These are phyloP conservation scores for Eutolmus rufibarbis DNA, from an alignment of 2,888 invertebrate species.

Conservation along the genomic window DNA sequence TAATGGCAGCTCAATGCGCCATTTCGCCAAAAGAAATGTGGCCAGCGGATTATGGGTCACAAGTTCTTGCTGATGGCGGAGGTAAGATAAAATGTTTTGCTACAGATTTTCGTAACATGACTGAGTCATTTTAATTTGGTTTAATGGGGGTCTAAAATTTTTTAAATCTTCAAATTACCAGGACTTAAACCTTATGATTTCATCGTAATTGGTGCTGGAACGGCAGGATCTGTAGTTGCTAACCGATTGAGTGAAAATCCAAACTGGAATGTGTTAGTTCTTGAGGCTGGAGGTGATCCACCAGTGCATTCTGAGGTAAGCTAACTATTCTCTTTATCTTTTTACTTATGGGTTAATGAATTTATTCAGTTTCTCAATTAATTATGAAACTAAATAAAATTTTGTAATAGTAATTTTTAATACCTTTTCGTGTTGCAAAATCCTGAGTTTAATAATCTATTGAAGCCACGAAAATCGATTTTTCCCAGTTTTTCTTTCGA, in stretches of 20 bases:
- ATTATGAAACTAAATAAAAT: too few species aligned
- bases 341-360: background rate
- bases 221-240: slow-evolving; percentile 50
- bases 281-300: slow-evolving; percentile 53
- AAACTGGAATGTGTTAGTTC: slow-evolving; percentile 51
- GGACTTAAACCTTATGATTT: slow-evolving; percentile 44
- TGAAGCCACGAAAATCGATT: too few species aligned
- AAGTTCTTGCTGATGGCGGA: slow-evolving; percentile 34
- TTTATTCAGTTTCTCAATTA: background rate
- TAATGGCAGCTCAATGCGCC: slow-evolving; percentile 56
- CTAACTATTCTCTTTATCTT: background rate
- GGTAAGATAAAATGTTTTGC: background rate
- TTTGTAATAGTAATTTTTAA: too few species aligned
- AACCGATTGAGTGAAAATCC: slow-evolving; percentile 54
- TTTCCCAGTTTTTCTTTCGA: too few species aligned
- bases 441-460: too few species aligned
- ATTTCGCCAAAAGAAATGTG: slow-evolving; percentile 65
- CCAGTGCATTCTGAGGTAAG: slow-evolving; percentile 51
- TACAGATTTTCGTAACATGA: too few species aligned
- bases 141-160: background rate
- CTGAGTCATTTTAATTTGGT: too few species aligned
- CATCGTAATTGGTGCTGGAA: slow-evolving; percentile 45
- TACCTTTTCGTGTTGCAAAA: too few species aligned
- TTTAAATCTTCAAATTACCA: background rate
- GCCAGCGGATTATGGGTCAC: slow-evolving; percentile 63